Conservation (phyloP, 2,797 vertebrate genomes). For the Anolis apletophallus region DNA sequence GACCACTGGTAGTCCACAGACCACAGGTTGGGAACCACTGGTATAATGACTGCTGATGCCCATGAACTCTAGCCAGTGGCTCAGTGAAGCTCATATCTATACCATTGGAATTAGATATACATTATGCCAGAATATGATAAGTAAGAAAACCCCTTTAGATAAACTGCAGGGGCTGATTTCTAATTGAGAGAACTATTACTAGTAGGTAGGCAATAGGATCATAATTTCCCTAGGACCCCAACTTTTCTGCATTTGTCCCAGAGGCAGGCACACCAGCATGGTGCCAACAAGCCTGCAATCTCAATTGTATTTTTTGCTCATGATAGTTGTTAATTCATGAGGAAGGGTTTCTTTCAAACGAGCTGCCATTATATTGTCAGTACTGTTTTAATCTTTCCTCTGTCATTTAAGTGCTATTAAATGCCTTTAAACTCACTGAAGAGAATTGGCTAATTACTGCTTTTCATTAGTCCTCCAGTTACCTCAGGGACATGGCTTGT, state of each 20-base stretch:
- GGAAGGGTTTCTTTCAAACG: conserved; percentile 48
- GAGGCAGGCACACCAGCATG: background rate
- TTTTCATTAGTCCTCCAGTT: conserved; percentile 41
- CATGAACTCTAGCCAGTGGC: background rate
- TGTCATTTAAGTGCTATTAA: conserved; percentile 40
- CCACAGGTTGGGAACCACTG: no score
- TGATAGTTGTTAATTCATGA: conserved; percentile 24
- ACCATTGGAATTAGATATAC: background rate
- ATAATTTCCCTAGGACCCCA: background rate
- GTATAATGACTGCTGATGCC: background rate
- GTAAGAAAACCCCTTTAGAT: background rate
- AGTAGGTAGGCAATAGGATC: background rate
- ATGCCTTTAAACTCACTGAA: conserved; percentile 41
- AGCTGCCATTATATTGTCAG: conserved; percentile 16
- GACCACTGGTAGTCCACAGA: no score
- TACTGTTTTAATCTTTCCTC: conserved; percentile 51
- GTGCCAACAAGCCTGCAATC: conserved; percentile 14
- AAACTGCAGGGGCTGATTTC: background rate
- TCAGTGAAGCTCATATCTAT: background rate
- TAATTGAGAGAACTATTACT: background rate
- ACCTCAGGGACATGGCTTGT: conserved; percentile 21
- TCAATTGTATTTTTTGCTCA: conserved; percentile 10
- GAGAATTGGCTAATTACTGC: conserved; percentile 38
- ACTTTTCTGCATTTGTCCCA: background rate
- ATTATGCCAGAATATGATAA: background rate